These are phyloP conservation scores for Ceratothoa steindachneri DNA, from an alignment of 2,888 invertebrate species.

Conservation along the genomic window DNA sequence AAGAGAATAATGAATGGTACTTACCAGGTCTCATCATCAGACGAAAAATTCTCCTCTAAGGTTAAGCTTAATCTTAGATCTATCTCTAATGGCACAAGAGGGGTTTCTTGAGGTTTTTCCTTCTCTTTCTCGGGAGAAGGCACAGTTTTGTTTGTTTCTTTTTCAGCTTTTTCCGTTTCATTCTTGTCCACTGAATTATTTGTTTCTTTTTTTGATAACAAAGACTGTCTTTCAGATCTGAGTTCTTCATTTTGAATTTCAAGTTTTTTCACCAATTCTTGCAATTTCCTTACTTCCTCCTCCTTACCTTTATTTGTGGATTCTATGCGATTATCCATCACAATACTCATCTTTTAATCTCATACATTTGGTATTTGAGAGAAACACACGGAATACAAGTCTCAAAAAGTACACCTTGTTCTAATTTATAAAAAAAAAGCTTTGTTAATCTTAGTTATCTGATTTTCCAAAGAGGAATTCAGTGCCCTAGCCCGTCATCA, in stretches of 20 bases:
- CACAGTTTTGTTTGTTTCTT: background rate
- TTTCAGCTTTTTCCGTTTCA: background rate
- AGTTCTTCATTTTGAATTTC: slow-evolving; percentile 10
- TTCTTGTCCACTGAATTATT: background rate
- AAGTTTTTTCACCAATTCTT: slow-evolving; percentile 1
- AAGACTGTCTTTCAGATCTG: slow-evolving; percentile 2
- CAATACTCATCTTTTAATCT: slow-evolving; percentile 4
- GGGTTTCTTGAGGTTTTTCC: background rate
- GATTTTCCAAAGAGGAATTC: too few species aligned
- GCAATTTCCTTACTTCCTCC: slow-evolving; percentile 4
- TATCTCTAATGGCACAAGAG: background rate
- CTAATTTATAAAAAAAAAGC: too few species aligned
- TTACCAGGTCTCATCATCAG: slow-evolving; percentile 1
- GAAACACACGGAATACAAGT: too few species aligned
- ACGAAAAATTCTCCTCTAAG: background rate
- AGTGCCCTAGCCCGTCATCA: too few species aligned
- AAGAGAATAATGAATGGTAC: too few species aligned
- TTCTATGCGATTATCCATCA: slow-evolving; percentile 5
- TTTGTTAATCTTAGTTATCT: too few species aligned
- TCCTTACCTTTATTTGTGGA: slow-evolving; percentile 3
- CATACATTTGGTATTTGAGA: slow-evolving; percentile 2
- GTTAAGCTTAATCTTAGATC: background rate
- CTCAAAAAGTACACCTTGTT: too few species aligned
- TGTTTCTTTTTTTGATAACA: background rate
- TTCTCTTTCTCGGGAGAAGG: background rate